Evolutionary conservation across 2,888 invertebrate genomes (phyloP).

Genomic region (Phrixothrix hirtus): DNA sequence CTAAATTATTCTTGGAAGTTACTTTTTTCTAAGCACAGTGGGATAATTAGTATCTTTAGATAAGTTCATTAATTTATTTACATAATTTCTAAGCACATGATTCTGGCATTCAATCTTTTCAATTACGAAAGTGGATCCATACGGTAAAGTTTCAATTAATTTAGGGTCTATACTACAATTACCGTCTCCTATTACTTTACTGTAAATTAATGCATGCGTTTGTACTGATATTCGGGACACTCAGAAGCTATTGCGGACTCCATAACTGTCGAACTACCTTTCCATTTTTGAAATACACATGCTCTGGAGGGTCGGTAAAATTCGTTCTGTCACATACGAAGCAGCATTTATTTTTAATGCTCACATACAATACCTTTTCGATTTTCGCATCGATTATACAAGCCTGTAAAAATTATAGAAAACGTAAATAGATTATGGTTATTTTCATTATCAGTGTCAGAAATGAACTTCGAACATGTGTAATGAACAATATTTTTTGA

Average conservation of each 20-base stretch:
- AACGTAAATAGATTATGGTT: no score
- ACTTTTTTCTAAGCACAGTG: background rate
- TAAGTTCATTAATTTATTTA: background rate
- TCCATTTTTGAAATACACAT: background rate
- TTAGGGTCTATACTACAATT: background rate
- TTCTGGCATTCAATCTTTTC: background rate
- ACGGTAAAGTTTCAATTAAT: background rate
- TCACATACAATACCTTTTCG: constrained; percentile 1
- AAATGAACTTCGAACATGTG: no score
- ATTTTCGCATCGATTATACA: background rate
- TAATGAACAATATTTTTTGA: no score
- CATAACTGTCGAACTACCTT: background rate
- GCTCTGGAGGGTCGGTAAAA: background rate
- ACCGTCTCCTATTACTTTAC: constrained; percentile 1
- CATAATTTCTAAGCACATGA: background rate
- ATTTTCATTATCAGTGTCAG: no score
- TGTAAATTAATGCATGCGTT: constrained; percentile 1
- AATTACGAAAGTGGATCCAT: background rate
- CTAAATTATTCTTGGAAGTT: background rate
- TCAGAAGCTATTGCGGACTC: background rate
- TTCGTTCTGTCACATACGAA: background rate
- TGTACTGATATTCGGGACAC: background rate
- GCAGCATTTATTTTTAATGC: constrained; percentile 1
- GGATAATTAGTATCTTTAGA: background rate
- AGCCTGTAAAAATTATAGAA: no score